Evolutionary conservation across 2,888 invertebrate genomes (phyloP).

Genomic region (Sinotaia quadrata): DNA sequence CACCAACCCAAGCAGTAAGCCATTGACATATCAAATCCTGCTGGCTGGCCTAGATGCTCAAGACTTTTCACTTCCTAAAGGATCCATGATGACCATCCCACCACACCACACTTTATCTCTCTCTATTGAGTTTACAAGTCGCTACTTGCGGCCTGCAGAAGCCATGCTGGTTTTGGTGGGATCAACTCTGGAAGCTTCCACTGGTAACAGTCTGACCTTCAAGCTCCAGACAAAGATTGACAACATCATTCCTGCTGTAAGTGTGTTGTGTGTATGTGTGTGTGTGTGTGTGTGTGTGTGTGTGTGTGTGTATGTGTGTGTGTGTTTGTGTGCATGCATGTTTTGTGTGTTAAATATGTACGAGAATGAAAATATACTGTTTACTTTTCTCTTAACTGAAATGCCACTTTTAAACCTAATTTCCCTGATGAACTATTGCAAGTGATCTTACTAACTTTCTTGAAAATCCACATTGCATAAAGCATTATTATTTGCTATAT

Average conservation of each 20-base stretch:
- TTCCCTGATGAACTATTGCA: too few relatives aligned
- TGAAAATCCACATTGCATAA: too few relatives aligned
- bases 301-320: background rate
- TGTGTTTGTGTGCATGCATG: background rate
- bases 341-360: too few relatives aligned
- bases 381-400: too few relatives aligned
- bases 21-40: conserved; percentile 67
- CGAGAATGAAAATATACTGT: too few relatives aligned
- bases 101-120: conserved; percentile 62
- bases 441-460: too few relatives aligned
- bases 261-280: conserved; percentile 13
- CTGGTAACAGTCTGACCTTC: conserved; percentile 69
- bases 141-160: conserved; percentile 67
- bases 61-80: conserved; percentile 69
- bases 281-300: background rate
- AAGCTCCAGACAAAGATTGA: conserved; percentile 65
- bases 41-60: conserved; percentile 68
- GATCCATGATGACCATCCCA: conserved; percentile 62
- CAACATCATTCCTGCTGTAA: conserved; percentile 68
- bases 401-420: too few relatives aligned
- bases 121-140: conserved; percentile 59
- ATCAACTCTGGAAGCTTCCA: conserved; percentile 63
- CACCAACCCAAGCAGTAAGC: conserved; percentile 68
- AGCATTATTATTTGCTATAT: too few relatives aligned
- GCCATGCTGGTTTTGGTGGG: conserved; percentile 68